Evolutionary conservation across 2,888 invertebrate genomes (phyloP).

Genomic region (Archaeoteleia sp.): DNA sequence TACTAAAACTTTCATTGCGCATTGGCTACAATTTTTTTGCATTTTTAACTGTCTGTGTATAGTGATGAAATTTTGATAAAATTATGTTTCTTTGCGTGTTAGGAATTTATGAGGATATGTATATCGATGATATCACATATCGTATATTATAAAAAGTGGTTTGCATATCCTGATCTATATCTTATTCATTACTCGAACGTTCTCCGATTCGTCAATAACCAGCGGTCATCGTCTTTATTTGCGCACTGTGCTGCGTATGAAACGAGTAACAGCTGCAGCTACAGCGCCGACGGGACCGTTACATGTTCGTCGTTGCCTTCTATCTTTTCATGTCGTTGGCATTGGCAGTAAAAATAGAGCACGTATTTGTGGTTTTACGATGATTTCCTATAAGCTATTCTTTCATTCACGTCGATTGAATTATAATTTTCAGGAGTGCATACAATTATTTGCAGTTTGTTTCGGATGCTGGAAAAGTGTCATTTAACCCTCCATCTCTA

Average conservation of each 20-base stretch:
- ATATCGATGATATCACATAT: too few species aligned
- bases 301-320: slow-evolving; percentile 44
- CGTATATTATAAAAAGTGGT: too few species aligned
- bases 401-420: slow-evolving; percentile 23
- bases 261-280: slow-evolving; percentile 53
- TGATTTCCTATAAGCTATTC: slow-evolving; percentile 25
- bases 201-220: slow-evolving; percentile 40
- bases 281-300: slow-evolving; percentile 44
- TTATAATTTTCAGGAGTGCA: slow-evolving; percentile 6
- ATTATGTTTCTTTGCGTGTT: too few species aligned
- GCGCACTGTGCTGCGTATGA: slow-evolving; percentile 44
- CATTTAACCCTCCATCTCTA: too few species aligned
- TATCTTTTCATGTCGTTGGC: slow-evolving; percentile 47
- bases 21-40: too few species aligned
- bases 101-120: too few species aligned
- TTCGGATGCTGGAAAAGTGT: too few species aligned
- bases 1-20: too few species aligned
- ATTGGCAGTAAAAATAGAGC: slow-evolving; percentile 47
- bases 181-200: slow-evolving; percentile 22
- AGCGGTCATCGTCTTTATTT: slow-evolving; percentile 41
- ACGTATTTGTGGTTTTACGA: slow-evolving; percentile 43
- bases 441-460: too few species aligned
- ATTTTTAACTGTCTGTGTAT: too few species aligned
- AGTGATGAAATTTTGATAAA: too few species aligned
- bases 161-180: not conserved